Percentiles rank a stretch among this genome's conserved stretches.
Evolutionary conservation across 2,888 invertebrate genomes (phyloP).

Genomic region (Macaria notata): DNA sequence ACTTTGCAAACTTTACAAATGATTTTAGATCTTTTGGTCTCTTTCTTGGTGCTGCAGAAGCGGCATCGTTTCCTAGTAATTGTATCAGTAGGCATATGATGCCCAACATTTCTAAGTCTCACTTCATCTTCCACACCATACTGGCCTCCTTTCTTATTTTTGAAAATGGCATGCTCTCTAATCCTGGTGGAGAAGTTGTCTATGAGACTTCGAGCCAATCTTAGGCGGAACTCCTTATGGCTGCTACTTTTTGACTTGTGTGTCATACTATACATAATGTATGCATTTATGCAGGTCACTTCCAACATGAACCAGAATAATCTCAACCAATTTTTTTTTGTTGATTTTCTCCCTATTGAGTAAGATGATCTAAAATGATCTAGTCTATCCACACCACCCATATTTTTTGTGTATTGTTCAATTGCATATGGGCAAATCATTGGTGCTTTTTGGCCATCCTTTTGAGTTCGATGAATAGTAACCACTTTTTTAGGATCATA

Average conservation of each 20-base stretch:
- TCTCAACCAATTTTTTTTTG: slow-evolving; percentile 6
- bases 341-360: slow-evolving; percentile 2
- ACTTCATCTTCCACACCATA: slow-evolving; percentile 18
- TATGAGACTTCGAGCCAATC: slow-evolving; percentile 15
- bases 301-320: too few relatives aligned
- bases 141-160: slow-evolving; percentile 20
- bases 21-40: slow-evolving; percentile 7
- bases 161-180: slow-evolving; percentile 8
- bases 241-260: slow-evolving; percentile 16
- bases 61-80: slow-evolving; percentile 14
- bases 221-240: slow-evolving; percentile 17
- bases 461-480: slow-evolving; percentile 23
- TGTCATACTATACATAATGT: slow-evolving; percentile 1
- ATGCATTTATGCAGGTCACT: too few relatives aligned
- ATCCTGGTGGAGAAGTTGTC: slow-evolving; percentile 16
- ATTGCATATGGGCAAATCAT: slow-evolving; percentile 21
- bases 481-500: slow-evolving; percentile 16
- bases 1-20: too few relatives aligned
- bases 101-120: slow-evolving; percentile 16
- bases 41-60: slow-evolving; percentile 21
- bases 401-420: slow-evolving; percentile 5
- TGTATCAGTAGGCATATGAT: slow-evolving; percentile 15
- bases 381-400: too few relatives aligned
- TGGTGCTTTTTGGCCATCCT: slow-evolving; percentile 24
- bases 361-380: slow-evolving; percentile 13